These are phyloP conservation scores for Lydus trimaculatus DNA, from an alignment of 2,888 invertebrate genomes.

Conservation along the genomic window DNA sequence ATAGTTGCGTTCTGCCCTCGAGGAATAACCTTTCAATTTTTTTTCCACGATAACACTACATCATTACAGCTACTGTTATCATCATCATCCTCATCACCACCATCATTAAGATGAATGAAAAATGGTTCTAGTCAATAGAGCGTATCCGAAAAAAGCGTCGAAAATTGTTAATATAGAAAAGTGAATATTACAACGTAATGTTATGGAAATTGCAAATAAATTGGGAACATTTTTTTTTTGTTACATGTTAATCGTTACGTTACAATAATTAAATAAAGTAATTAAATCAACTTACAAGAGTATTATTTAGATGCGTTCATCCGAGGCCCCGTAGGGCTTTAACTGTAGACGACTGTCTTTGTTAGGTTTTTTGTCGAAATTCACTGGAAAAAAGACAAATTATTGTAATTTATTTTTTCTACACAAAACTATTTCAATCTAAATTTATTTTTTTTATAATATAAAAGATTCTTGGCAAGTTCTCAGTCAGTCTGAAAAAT, in stretches of 20 bases:
- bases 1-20: background rate
- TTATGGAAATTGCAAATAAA: background rate
- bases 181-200: background rate
- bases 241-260: background rate
- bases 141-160: background rate
- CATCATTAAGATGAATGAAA: background rate
- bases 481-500: slow-evolving; percentile 17
- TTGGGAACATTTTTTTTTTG: background rate
- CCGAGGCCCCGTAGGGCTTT: slow-evolving; percentile 40
- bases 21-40: background rate
- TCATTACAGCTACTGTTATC: background rate
- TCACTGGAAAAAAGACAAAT: background rate
- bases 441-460: slow-evolving; percentile 15
- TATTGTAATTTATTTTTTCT: background rate
- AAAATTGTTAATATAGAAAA: background rate
- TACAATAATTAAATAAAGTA: background rate
- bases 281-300: background rate
- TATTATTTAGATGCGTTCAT: slow-evolving; percentile 25
- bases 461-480: slow-evolving; percentile 26
- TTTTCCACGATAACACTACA: background rate
- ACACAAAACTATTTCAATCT: background rate
- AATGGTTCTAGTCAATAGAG: background rate
- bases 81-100: background rate
- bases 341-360: slow-evolving; percentile 20
- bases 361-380: background rate